A percentile compares a stretch with the other conserved stretches of the same genome.
Evolutionary conservation across 2,888 invertebrate genomes (phyloP).

Genomic region (Opisthograptis luteolata): DNA sequence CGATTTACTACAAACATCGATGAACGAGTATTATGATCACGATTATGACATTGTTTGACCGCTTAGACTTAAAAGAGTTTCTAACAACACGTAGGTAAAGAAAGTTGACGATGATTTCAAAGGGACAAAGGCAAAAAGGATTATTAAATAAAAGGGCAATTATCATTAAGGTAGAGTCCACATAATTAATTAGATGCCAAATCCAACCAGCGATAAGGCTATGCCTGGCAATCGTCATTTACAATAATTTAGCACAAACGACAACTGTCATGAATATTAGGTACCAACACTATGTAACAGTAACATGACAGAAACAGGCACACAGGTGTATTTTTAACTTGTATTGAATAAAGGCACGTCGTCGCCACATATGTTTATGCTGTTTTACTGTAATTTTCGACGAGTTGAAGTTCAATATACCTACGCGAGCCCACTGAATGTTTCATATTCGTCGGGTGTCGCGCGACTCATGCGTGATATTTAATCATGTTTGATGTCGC

Average conservation of each 20-base stretch:
- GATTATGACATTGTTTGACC: too few species aligned
- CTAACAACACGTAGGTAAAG: too few species aligned
- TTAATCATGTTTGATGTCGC: slow-evolving; percentile 61
- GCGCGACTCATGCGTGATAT: slow-evolving; percentile 63
- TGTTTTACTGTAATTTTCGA: slow-evolving; percentile 16
- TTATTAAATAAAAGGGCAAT: slow-evolving; percentile 2
- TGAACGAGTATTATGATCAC: too few species aligned
- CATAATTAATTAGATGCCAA: slow-evolving; percentile 11
- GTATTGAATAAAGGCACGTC: slow-evolving; percentile 22
- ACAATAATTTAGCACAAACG: slow-evolving; percentile 1
- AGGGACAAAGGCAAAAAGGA: background rate
- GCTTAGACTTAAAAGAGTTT: too few species aligned
- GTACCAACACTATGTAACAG: slow-evolving; percentile 1
- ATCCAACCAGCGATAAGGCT: slow-evolving; percentile 7
- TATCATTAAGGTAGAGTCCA: background rate
- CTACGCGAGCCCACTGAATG: slow-evolving; percentile 37
- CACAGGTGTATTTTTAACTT: slow-evolving; percentile 15
- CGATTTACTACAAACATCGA: too few species aligned
- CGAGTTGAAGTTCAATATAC: slow-evolving; percentile 9
- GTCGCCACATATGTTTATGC: slow-evolving; percentile 11
- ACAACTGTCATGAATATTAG: slow-evolving; percentile 11
- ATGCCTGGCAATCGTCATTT: slow-evolving; percentile 6
- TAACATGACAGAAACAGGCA: slow-evolving; percentile 9
- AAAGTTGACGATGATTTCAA: background rate
- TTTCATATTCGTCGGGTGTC: slow-evolving; percentile 55